Conservation (phyloP, 2,113 vertebrate species). For the Lycaon pictus region DNA sequence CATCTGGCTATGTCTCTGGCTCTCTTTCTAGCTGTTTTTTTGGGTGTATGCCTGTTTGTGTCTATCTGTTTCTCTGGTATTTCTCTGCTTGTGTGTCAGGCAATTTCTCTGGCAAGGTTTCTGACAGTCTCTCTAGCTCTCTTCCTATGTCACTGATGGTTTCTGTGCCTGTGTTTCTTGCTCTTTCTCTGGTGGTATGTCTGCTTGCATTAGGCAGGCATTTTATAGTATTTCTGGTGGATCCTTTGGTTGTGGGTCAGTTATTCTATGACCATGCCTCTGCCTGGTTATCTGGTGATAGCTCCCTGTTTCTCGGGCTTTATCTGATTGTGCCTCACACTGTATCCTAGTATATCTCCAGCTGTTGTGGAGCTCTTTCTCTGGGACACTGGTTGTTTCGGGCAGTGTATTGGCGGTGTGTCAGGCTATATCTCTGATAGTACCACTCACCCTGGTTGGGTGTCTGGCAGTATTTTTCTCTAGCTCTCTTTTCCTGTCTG, state of each 20-base stretch:
- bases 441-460: not conserved
- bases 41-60: slow-evolving; percentile 70
- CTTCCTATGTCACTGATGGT: not conserved
- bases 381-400: not conserved
- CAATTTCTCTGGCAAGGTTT: slow-evolving; percentile 46
- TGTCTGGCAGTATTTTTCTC: not conserved
- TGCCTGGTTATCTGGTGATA: not conserved
- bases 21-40: slow-evolving; percentile 56
- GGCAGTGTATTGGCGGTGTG: not conserved
- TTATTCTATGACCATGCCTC: not conserved
- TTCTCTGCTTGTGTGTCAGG: slow-evolving; percentile 74
- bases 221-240: not conserved
- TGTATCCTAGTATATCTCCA: not conserved
- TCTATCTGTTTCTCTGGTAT: slow-evolving; percentile 69
- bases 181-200: not conserved
- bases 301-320: not conserved
- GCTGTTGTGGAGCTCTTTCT: not conserved
- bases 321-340: not conserved
- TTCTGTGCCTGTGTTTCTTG: slow-evolving; percentile 17
- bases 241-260: not conserved
- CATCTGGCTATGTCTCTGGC: slow-evolving; percentile 67
- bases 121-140: slow-evolving; percentile 51
- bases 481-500: slow-evolving; percentile 35
- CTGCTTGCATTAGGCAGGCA: not conserved
- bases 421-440: not conserved